A percentile compares a stretch with the other conserved stretches of the same genome.
These are phyloP conservation scores for Octomys mimax DNA, from an alignment of 2,797 vertebrate genomes.

Conservation along the genomic window DNA sequence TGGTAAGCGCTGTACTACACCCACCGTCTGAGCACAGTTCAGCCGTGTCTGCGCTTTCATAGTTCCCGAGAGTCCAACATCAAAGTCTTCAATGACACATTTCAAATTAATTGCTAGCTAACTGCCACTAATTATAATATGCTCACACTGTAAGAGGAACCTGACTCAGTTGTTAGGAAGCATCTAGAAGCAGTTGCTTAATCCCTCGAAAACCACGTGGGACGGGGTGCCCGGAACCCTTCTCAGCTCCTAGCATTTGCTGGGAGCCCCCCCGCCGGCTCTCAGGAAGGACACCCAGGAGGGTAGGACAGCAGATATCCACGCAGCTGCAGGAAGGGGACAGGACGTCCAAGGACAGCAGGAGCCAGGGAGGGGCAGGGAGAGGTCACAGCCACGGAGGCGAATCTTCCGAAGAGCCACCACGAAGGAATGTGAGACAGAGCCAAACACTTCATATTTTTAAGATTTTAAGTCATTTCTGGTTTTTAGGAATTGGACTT, in stretches of 20 bases:
- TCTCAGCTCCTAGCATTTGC: not conserved
- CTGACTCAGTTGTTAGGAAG: not conserved
- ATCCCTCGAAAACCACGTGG: not conserved
- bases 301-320: not conserved
- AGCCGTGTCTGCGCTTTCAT: not conserved
- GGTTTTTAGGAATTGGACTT: not conserved
- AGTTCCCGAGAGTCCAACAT: not conserved
- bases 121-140: not conserved
- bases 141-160: not conserved
- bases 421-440: not conserved
- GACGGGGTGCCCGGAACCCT: not conserved
- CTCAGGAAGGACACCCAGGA: not conserved
- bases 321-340: not conserved
- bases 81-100: slow-evolving; percentile 23
- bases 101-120: slow-evolving; percentile 29
- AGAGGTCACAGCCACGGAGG: not conserved
- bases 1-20: not conserved
- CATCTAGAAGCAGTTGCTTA: not conserved
- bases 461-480: not conserved
- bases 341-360: too few species aligned
- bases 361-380: not conserved
- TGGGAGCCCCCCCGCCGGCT: not conserved
- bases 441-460: not conserved
- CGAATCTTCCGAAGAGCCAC: not conserved
- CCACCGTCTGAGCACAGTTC: not conserved